phyloP scores from a whole-genome alignment of 2,888 invertebrate species.

The Epicampocera succincta region DNA sequence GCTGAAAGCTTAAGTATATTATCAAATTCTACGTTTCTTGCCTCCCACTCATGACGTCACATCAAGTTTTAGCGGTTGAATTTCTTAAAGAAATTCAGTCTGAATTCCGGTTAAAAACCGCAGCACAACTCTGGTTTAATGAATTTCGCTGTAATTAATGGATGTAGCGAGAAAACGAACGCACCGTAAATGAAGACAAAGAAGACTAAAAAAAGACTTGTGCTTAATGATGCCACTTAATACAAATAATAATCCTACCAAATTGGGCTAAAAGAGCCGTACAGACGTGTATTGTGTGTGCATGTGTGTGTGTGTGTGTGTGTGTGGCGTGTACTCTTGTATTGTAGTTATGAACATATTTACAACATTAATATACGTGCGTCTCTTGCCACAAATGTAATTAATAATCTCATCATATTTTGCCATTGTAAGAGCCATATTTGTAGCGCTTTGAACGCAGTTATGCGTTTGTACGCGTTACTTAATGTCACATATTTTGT shows the following conservation, averaged over 20 bases:
- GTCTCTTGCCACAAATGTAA: conserved; percentile 70
- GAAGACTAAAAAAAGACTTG: conserved; percentile 26
- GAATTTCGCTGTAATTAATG: conserved; percentile 56
- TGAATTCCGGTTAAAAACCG: conserved; percentile 46
- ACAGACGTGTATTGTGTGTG: not conserved
- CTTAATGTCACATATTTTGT: conserved; percentile 62
- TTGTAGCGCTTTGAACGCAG: conserved; percentile 33
- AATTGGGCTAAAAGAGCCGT: conserved; percentile 20
- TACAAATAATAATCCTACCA: conserved; percentile 63
- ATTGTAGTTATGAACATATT: not conserved
- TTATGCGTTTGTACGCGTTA: conserved; percentile 38
- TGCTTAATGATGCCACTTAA: conserved; percentile 63
- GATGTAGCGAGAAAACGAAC: conserved; percentile 34
- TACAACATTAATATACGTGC: not conserved
- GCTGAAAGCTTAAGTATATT: too few relatives aligned
- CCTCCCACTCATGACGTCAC: conserved; percentile 38
- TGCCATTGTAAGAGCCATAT: conserved; percentile 69
- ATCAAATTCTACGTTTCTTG: not conserved
- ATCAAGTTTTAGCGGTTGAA: conserved; percentile 24
- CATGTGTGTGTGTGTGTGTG: too few relatives aligned
- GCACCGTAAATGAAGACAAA: not conserved
- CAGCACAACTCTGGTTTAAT: conserved; percentile 41
- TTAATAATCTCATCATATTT: conserved; percentile 81
- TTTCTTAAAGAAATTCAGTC: conserved; percentile 45
- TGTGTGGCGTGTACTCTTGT: not conserved